A percentile compares a stretch with the other conserved stretches of the same genome.
These are phyloP conservation scores for Heliconius hewitsoni DNA, from an alignment of 1,140 invertebrate species.

Conservation along the genomic window DNA sequence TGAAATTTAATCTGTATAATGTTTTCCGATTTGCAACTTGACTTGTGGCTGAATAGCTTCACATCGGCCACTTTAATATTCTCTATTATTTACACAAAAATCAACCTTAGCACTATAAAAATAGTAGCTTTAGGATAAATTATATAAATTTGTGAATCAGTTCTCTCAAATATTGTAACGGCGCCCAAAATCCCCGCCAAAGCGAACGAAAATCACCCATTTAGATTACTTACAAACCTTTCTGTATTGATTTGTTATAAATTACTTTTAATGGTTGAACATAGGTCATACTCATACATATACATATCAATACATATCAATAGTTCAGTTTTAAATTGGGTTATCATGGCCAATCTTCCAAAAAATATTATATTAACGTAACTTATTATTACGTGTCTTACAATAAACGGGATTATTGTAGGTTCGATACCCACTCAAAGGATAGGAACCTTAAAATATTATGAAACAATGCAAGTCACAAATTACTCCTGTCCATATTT, in stretches of 20 bases:
- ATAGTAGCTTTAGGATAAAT: constrained; percentile 24
- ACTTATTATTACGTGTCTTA: too few relatives aligned
- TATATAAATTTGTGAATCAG: constrained; percentile 47
- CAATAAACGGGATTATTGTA: too few relatives aligned
- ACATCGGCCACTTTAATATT: constrained; percentile 44
- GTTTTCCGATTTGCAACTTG: constrained; percentile 73
- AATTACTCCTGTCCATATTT: too few relatives aligned
- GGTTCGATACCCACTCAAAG: too few relatives aligned
- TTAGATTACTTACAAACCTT: constrained; percentile 64
- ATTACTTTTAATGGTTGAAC: constrained; percentile 17
- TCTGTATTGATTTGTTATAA: constrained; percentile 47
- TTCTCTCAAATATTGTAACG: constrained; percentile 69
- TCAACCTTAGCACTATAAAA: constrained; percentile 21
- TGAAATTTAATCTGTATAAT: constrained; percentile 73
- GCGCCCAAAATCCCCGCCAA: constrained; percentile 57
- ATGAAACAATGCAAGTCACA: too few relatives aligned
- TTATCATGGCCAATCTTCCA: background rate
- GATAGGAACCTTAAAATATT: too few relatives aligned
- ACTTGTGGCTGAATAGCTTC: constrained; percentile 66
- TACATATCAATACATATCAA: background rate
- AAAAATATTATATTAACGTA: too few relatives aligned
- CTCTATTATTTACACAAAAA: constrained; percentile 30
- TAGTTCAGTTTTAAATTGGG: background rate
- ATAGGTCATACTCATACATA: background rate
- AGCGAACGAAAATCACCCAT: constrained; percentile 65